A percentile compares a stretch with the other conserved stretches of the same genome.
Conservation (phyloP, 2,113 vertebrate species). For the Acanthisitta chloris region DNA sequence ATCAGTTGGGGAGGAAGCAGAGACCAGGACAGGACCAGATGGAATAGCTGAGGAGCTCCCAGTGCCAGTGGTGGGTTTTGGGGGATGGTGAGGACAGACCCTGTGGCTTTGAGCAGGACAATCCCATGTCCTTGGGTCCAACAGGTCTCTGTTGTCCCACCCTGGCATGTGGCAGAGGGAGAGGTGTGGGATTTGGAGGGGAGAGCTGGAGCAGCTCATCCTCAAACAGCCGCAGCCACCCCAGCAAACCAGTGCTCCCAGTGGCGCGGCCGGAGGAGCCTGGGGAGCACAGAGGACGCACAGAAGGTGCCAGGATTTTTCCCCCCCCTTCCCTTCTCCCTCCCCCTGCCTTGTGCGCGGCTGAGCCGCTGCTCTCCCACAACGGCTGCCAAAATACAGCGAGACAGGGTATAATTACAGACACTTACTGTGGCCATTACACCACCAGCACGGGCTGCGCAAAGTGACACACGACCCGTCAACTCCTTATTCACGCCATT, state of each 20-base stretch:
- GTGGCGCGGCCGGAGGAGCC: too few species aligned
- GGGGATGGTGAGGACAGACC: neutral
- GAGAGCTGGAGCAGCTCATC: neutral
- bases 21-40: neutral
- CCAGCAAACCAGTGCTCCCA: too few species aligned
- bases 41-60: neutral
- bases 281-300: neutral
- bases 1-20: neutral
- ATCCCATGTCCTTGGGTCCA: rapidly evolving
- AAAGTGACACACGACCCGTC: conserved; percentile 82
- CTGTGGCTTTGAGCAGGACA: neutral
- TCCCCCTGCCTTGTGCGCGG: conserved; percentile 9
- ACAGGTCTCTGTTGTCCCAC: neutral
- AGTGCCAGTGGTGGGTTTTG: neutral
- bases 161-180: rapidly evolving
- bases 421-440: conserved; percentile 81
- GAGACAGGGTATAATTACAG: conserved; percentile 83
- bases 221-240: neutral
- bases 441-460: conserved; percentile 70
- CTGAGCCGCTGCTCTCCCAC: conserved; percentile 74
- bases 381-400: conserved; percentile 81
- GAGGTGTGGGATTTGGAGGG: rapidly evolving
- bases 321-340: neutral
- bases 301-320: neutral
- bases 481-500: conserved; percentile 79